Evolutionary conservation across 2,113 vertebrate species (phyloP).

Genomic region (Elaphurus davidianus): DNA sequence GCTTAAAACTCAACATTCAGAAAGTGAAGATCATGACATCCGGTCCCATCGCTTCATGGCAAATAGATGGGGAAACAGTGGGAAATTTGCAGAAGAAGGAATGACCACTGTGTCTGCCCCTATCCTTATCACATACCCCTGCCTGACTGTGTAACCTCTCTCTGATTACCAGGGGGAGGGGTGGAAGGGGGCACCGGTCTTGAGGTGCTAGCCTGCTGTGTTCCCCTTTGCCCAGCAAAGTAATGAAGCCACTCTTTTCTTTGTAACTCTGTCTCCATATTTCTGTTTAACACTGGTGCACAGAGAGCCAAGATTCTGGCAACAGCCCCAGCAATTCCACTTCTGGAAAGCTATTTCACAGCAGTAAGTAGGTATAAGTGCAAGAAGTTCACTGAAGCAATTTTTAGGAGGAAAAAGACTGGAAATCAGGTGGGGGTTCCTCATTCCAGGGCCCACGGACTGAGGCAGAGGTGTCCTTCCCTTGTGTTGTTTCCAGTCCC

Average conservation of each 20-base stretch:
- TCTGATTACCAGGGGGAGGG: background rate
- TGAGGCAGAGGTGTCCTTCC: fast-evolving
- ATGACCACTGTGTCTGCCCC: background rate
- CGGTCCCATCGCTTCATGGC: background rate
- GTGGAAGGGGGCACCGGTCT: background rate
- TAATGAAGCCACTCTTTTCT: background rate
- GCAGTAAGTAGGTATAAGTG: background rate
- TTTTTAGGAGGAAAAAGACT: background rate
- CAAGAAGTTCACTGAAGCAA: background rate
- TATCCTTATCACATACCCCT: background rate
- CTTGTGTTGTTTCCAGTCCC: fast-evolving
- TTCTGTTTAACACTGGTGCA: background rate
- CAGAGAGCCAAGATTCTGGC: background rate
- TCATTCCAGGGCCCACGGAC: background rate
- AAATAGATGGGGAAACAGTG: background rate
- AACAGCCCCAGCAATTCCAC: background rate
- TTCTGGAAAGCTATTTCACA: background rate
- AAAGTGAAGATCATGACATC: background rate
- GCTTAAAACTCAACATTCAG: background rate
- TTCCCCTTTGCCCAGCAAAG: background rate
- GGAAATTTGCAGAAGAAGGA: background rate
- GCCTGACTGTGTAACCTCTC: background rate
- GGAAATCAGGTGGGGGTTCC: background rate
- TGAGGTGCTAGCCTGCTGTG: background rate
- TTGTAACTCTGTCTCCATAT: background rate